Evolutionary conservation across 1,140 invertebrate genomes (phyloP), one percentile per base, ranked within the genome.

Genomic region (Papilio machaon): DNA sequence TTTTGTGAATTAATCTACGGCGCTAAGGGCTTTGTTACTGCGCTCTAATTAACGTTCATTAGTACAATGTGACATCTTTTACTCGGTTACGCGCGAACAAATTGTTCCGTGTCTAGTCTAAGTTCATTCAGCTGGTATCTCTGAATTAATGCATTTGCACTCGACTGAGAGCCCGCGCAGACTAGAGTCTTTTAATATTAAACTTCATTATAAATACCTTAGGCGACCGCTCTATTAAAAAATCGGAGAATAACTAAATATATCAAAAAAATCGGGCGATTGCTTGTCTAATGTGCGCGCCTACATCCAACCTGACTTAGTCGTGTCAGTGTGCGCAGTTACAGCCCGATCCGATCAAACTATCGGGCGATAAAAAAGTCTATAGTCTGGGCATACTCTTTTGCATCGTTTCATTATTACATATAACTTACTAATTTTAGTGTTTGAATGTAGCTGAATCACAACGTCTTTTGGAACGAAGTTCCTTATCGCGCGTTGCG

Each of bases 21-120:
- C 78, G 73, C 79, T 46, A n/a, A 58, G 67, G 54, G 60, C 80
- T 70, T 76, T 82, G 81, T 80, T 81, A 82, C 60, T 79, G 79
- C 79, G 81, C 11, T 70, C 80, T 85, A 84, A 85, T 87, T 85
- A 85, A 78, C 79, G 82, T 83, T 83, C 79, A 83, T 84, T 85
- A 81, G 54, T 54, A 35, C 13, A 76, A 74, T n/a, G 60, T 83
- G 70, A 75, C 80, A 85, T 81, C 83, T 86, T 84, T 83, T 80
- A 84, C 83, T 81, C 80, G 74, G 46, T 46, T 7, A 8, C n/a
- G 73, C 74, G 80, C 79, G 80, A 83, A 35, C 78, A 46, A 30
- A 78, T 84, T 80, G 82, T 80, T 80, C 35, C 81, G 54, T 84
- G 80, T 76, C 19, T 52, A 76, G 74, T 19, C 43, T 46, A 17